Conservation (phyloP, 1,140 invertebrate genomes). For the Melipona quadrifasciata region DNA sequence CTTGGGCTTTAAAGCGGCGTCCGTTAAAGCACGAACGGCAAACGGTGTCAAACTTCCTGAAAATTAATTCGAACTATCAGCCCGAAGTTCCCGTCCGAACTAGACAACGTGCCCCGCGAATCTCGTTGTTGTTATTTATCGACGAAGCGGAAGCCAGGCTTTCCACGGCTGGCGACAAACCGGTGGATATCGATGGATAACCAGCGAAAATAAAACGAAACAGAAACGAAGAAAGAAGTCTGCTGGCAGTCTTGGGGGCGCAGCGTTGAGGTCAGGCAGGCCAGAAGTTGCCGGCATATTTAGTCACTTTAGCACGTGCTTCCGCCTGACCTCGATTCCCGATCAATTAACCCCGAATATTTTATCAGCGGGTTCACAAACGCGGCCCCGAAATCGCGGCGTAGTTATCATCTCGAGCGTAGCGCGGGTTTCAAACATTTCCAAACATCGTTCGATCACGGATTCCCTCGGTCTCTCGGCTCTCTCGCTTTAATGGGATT, state of each 20-base stretch:
- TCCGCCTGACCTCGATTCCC: constrained; percentile 38
- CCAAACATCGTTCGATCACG: neutral
- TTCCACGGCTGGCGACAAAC: neutral
- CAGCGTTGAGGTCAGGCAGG: neutral
- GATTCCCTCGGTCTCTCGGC: neutral
- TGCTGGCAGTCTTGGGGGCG: neutral
- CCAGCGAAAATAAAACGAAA: neutral
- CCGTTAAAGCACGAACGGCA: constrained; percentile 24
- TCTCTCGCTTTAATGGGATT: neutral
- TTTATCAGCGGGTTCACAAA: constrained; percentile 37
- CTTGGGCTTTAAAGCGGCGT: constrained; percentile 19
- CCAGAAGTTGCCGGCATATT: constrained; percentile 3
- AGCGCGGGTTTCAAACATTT: neutral
- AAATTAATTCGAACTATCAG: constrained; percentile 46
- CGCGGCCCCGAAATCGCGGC: constrained; percentile 12
- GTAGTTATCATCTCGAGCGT: neutral
- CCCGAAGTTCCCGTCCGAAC: constrained; percentile 1
- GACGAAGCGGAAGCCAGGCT: neutral
- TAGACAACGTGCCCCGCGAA: neutral
- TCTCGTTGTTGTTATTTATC: constrained; percentile 13
- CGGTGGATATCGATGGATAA: neutral
- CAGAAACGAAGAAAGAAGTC: neutral
- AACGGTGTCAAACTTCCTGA: constrained; percentile 39
- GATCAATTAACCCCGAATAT: constrained; percentile 50
- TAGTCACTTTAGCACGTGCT: constrained; percentile 43